These are phyloP conservation scores for Platynereis dumerilii DNA, from an alignment of 2,888 invertebrate genomes.

Conservation along the genomic window DNA sequence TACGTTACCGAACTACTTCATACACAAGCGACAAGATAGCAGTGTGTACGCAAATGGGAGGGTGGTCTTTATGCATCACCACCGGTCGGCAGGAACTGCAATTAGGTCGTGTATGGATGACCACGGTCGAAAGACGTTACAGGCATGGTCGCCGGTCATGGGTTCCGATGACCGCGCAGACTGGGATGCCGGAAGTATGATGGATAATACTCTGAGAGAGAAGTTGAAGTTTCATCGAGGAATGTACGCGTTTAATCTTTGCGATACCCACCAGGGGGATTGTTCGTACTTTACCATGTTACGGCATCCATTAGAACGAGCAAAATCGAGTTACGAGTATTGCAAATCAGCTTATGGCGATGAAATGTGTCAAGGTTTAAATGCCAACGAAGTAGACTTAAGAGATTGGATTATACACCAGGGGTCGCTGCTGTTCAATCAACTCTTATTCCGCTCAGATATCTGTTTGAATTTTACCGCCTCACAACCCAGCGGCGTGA, in stretches of 20 bases:
- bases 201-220: not conserved
- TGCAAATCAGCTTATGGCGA: slow-evolving; percentile 31
- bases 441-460: slow-evolving; percentile 28
- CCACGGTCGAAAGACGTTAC: not conserved
- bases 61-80: slow-evolving; percentile 22
- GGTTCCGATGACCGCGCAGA: slow-evolving; percentile 6
- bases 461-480: not conserved
- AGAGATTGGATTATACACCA: slow-evolving; percentile 24
- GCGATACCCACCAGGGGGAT: slow-evolving; percentile 2
- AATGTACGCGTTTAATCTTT: slow-evolving; percentile 15
- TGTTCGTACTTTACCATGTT: slow-evolving; percentile 28
- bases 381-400: slow-evolving; percentile 19
- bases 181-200: not conserved
- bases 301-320: slow-evolving; percentile 34
- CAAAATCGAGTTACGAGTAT: slow-evolving; percentile 33
- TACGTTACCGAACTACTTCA: slow-evolving; percentile 23
- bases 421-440: slow-evolving; percentile 35
- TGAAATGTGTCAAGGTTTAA: slow-evolving; percentile 31
- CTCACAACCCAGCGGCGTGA: not conserved
- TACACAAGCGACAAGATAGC: not conserved
- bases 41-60: slow-evolving; percentile 7
- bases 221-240: slow-evolving; percentile 18
- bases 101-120: slow-evolving; percentile 10
- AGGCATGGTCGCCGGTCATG: slow-evolving; percentile 19
- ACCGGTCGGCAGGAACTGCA: slow-evolving; percentile 18